Conservation (phyloP, 2,888 invertebrate genomes). For the Agrochola macilenta region DNA sequence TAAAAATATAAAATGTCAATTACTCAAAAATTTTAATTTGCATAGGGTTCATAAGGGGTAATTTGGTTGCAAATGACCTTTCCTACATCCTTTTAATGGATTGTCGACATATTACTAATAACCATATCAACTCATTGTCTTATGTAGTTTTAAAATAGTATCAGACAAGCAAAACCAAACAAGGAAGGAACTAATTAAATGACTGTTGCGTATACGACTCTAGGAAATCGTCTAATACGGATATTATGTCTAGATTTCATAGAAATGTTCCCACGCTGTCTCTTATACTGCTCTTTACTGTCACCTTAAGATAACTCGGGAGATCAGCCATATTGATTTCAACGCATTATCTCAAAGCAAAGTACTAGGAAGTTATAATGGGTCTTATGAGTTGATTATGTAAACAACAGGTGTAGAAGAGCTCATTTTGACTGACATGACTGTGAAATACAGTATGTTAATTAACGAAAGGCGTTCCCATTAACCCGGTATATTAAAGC, state of each 20-base stretch:
- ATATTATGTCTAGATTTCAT: constrained; percentile 33
- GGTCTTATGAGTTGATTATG: neutral
- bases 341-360: neutral
- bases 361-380: constrained; percentile 9
- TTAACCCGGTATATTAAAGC: too few relatives aligned
- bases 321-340: constrained; percentile 33
- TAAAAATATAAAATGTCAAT: too few relatives aligned
- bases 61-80: too few relatives aligned
- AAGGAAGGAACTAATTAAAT: constrained; percentile 41
- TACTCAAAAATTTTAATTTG: too few relatives aligned
- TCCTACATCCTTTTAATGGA: too few relatives aligned
- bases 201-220: constrained; percentile 1
- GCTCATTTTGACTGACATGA: neutral
- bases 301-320: neutral
- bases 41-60: too few relatives aligned
- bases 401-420: neutral
- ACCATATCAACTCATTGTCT: neutral
- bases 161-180: neutral
- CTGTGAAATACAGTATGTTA: neutral
- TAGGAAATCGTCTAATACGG: constrained; percentile 46
- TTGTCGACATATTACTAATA: too few relatives aligned
- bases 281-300: constrained; percentile 4
- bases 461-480: too few relatives aligned
- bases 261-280: constrained; percentile 43
- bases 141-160: neutral